Conservation (phyloP, 2,113 vertebrate genomes). For the Stegastes partitus region DNA sequence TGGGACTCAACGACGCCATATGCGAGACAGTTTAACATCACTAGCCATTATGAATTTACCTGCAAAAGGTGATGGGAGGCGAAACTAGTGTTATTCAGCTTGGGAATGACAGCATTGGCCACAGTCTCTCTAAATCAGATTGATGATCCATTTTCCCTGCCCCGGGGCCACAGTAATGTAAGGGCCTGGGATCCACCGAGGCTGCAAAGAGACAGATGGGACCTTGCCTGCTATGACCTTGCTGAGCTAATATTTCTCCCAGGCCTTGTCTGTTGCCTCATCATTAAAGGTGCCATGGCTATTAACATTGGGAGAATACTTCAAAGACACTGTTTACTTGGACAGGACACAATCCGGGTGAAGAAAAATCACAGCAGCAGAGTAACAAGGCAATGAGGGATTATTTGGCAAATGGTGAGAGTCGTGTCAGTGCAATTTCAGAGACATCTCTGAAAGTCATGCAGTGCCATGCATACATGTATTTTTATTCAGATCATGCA, state of each 20-base stretch:
- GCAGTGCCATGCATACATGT: neutral
- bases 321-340: constrained; percentile 76
- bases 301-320: constrained; percentile 77
- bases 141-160: constrained; percentile 80
- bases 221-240: constrained; percentile 82
- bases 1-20: constrained; percentile 42
- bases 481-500: neutral
- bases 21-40: constrained; percentile 62
- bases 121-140: constrained; percentile 79
- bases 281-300: constrained; percentile 77
- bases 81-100: constrained; percentile 72
- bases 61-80: constrained; percentile 64
- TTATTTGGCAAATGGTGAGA: constrained; percentile 36
- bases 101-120: constrained; percentile 72
- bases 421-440: neutral
- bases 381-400: constrained; percentile 54
- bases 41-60: constrained; percentile 71
- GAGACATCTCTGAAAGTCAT: neutral
- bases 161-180: constrained; percentile 77
- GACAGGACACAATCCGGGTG: constrained; percentile 60
- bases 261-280: constrained; percentile 78
- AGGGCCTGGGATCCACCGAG: constrained; percentile 73
- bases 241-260: constrained; percentile 80
- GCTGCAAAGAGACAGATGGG: constrained; percentile 81
- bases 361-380: constrained; percentile 51